phyloP scores from a whole-genome alignment of 2,888 invertebrate species.

The Xestoiulus laeticollis region DNA sequence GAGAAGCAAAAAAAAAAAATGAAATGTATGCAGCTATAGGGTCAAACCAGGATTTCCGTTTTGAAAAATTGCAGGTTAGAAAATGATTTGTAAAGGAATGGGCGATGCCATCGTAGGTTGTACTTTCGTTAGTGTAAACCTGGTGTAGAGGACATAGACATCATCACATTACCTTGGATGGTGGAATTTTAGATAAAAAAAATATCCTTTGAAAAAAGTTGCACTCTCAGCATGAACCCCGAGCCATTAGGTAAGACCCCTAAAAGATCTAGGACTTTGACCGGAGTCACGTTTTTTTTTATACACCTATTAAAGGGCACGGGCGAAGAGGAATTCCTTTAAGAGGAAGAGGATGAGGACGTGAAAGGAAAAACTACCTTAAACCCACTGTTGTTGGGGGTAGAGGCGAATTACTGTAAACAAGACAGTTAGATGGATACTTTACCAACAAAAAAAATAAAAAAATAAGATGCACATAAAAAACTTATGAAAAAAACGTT shows the following conservation, averaged over 20 bases:
- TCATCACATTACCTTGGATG: background rate
- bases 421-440: constrained; percentile 31
- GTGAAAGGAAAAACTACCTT: constrained; percentile 11
- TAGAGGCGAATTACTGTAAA: background rate
- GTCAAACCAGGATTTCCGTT: background rate
- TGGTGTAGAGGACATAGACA: no score
- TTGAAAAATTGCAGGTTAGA: background rate
- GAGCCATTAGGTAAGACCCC: background rate
- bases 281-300: constrained; percentile 30
- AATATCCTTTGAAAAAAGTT: background rate
- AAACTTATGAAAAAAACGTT: background rate
- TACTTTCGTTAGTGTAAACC: constrained; percentile 20
- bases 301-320: constrained; percentile 22
- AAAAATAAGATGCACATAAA: background rate
- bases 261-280: constrained; percentile 30
- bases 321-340: background rate
- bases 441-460: background rate
- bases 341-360: constrained; percentile 16
- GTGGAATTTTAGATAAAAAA: constrained; percentile 3
- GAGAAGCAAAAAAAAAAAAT: background rate
- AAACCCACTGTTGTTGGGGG: background rate
- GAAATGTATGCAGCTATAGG: background rate
- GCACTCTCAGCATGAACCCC: constrained; percentile 28
- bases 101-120: background rate
- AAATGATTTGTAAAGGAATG: background rate